These are phyloP conservation scores for Listronotus bonariensis DNA, from an alignment of 1,140 invertebrate genomes.

Conservation along the genomic window DNA sequence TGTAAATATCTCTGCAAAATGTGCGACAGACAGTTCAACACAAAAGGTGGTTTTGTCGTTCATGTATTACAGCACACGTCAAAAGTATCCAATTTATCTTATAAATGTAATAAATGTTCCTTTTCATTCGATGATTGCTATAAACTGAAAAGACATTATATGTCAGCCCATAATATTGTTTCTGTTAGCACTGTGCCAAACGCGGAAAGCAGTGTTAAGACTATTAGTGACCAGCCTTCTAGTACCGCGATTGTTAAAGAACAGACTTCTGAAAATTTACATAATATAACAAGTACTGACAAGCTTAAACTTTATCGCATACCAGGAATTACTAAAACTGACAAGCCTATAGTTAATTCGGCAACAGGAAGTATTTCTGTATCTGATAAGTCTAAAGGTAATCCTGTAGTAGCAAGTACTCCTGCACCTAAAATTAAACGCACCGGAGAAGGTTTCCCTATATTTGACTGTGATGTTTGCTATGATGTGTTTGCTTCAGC, in stretches of 20 bases:
- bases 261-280: background rate
- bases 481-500: conserved; percentile 36
- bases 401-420: background rate
- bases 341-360: background rate
- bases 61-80: conserved; percentile 34
- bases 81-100: conserved; percentile 7
- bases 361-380: background rate
- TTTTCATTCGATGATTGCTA: conserved; percentile 28
- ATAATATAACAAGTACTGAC: too few species aligned
- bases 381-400: background rate
- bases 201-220: background rate
- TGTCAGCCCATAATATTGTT: conserved; percentile 10
- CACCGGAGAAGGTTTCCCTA: conserved; percentile 1
- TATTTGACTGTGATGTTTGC: conserved; percentile 34
- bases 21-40: conserved; percentile 33
- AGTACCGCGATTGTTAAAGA: background rate
- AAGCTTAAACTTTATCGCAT: too few species aligned
- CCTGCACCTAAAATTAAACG: too few species aligned
- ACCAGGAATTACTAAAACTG: background rate
- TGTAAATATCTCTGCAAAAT: conserved; percentile 35
- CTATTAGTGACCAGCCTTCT: background rate
- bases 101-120: conserved; percentile 21
- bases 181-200: background rate
- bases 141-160: conserved; percentile 29
- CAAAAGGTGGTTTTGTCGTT: conserved; percentile 33